Evolutionary conservation across 2,113 vertebrate species (phyloP), one percentile per base, ranked within the genome.

Genomic region (Salvelinus alpinus): DNA sequence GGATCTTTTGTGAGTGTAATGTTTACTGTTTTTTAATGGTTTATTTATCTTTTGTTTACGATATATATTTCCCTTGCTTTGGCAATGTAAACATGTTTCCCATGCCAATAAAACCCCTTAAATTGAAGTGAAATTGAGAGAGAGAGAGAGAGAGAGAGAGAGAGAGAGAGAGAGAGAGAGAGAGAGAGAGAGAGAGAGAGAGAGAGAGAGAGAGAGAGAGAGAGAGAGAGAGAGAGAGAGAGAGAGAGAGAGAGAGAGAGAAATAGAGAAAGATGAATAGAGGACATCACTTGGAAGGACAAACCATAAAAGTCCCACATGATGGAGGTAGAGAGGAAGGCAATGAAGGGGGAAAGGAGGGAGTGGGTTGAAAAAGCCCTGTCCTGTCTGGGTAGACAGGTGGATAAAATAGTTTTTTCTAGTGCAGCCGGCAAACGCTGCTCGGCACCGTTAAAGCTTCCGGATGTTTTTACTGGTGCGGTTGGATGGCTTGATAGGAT

Each of bases 381-480:
- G 64, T 64, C 29, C 74, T 4, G 72, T 22, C 71, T 5, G 74
- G 44, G 38, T 16, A 70, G 78, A 78, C 74, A 76, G 78, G 81
- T 73, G 76, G 72, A 78, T 76, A 75, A 83, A 79, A 78, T 44
- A 76, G 62, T 75, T 51, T 78, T 65, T 54, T 64, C 60, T 25
- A 5, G 20, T 47, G n/a, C 3, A 71, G 80, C 71, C 3, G 71
- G 78, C 73, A 67, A 70, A 24, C 18, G 54, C 38, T 12, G 38
- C 38, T 44, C 38, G 38, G 9, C 38, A 44, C 67, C 31, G 75
- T 85, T 77, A 80, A 81, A 77, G 69, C 31, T 18, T 16, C 69
- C 34, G 81, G 82, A 82, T 82, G 76, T 51, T 82, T 88, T 88
- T 85, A 84, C 80, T 68, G 68, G 74, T 70, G 74, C 64, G 71